A percentile compares a stretch with the other conserved stretches of the same genome.
Evolutionary conservation across 2,797 vertebrate species (phyloP).

Genomic region (Myotis findleyi): DNA sequence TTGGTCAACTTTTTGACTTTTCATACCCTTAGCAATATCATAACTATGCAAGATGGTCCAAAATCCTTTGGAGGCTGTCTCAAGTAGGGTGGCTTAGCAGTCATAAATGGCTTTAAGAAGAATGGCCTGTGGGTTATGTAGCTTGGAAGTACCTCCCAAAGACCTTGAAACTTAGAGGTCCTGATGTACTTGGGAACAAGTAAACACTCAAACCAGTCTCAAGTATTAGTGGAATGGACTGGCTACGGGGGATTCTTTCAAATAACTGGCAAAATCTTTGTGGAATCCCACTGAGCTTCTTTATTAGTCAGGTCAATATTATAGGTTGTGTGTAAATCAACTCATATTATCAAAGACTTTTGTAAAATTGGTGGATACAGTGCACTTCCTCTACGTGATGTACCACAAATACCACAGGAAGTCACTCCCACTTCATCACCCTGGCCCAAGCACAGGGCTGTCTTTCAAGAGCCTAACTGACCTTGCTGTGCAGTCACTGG

Average conservation of each 20-base stretch:
- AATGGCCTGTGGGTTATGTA: neutral
- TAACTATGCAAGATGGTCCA: neutral
- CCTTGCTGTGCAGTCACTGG: neutral
- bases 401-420: conserved; percentile 38
- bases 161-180: neutral
- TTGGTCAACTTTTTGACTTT: neutral
- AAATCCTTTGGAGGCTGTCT: neutral
- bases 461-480: neutral
- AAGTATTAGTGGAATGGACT: neutral
- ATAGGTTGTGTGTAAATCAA: neutral
- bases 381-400: neutral
- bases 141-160: neutral
- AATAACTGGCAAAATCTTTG: neutral
- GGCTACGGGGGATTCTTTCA: neutral
- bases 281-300: neutral
- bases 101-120: conserved; percentile 12
- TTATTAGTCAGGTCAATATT: neutral
- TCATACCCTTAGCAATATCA: neutral
- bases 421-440: neutral
- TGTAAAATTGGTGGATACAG: neutral
- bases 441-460: neutral
- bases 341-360: conserved; percentile 30
- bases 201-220: neutral
- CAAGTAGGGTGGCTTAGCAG: neutral
- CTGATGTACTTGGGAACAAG: neutral